A percentile compares a stretch with the other conserved stretches of the same genome.
Evolutionary conservation across 1,140 invertebrate species (phyloP).

Genomic region (Zaprionus kolodkinae): DNA sequence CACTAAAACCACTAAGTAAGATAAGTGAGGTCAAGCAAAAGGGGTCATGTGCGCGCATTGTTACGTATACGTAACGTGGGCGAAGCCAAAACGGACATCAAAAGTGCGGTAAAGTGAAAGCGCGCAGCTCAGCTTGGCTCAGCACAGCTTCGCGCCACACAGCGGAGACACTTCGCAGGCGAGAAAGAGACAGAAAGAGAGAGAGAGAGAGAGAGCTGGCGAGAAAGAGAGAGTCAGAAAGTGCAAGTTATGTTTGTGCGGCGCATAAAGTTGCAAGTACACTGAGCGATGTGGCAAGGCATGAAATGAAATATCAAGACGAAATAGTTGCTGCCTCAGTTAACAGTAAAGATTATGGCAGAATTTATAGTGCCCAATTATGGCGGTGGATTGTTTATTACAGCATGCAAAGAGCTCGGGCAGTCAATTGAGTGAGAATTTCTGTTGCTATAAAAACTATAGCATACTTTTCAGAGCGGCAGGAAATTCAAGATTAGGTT

Average conservation of each 20-base stretch:
- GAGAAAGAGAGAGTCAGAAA: constrained; percentile 18
- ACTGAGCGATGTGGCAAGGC: background rate
- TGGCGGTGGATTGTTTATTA: background rate
- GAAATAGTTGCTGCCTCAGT: constrained; percentile 4
- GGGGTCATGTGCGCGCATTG: constrained; percentile 81
- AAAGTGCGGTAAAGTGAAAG: constrained; percentile 31
- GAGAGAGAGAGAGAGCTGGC: background rate
- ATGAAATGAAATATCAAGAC: background rate
- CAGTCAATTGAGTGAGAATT: background rate
- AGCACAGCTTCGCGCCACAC: constrained; percentile 20
- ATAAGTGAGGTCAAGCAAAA: constrained; percentile 82
- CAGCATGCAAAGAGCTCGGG: background rate
- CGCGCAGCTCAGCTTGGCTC: constrained; percentile 34
- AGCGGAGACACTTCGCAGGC: constrained; percentile 13
- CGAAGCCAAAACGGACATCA: constrained; percentile 34
- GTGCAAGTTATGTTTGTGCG: constrained; percentile 38
- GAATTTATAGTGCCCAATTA: constrained; percentile 2
- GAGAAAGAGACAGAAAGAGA: background rate
- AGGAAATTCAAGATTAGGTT: too few relatives aligned
- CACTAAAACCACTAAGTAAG: constrained; percentile 80
- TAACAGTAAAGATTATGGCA: background rate
- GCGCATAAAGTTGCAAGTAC: constrained; percentile 22
- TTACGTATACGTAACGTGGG: constrained; percentile 56
- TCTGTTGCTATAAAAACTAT: background rate
- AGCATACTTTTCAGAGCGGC: background rate